A percentile compares a stretch with the other conserved stretches of the same genome.
Evolutionary conservation across 2,113 vertebrate species (phyloP).

Genomic region (Pomatostomus ruficeps): DNA sequence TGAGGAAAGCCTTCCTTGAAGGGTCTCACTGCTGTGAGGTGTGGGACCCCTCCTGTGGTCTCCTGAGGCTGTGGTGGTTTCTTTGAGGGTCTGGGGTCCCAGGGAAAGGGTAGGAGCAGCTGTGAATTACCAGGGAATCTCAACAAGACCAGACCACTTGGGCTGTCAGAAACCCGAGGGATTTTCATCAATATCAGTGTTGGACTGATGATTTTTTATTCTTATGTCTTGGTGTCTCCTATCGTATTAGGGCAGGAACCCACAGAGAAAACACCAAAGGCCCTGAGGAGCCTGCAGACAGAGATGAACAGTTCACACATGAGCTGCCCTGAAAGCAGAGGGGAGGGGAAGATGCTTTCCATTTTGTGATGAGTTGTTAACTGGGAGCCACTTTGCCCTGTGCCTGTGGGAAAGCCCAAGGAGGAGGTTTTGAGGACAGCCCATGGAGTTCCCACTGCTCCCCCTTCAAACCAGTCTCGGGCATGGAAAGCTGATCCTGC

Average conservation of each 20-base stretch:
- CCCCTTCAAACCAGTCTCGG: not conserved
- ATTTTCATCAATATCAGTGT: not conserved
- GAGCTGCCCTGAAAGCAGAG: not conserved
- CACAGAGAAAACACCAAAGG: not conserved
- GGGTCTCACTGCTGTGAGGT: not conserved
- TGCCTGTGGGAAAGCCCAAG: conserved; percentile 24
- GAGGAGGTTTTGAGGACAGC: not conserved
- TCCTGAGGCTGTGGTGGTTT: not conserved
- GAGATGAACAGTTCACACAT: not conserved
- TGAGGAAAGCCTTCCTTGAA: not conserved
- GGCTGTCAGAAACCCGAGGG: fast-evolving
- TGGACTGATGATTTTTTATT: not conserved
- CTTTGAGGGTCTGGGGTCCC: not conserved
- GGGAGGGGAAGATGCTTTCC: not conserved
- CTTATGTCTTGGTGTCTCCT: not conserved
- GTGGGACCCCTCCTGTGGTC: not conserved
- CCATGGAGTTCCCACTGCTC: not conserved
- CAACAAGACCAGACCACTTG: not conserved
- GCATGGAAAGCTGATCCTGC: conserved; percentile 14
- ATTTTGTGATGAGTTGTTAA: conserved; percentile 22
- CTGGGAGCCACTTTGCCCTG: not conserved
- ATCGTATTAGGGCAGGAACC: not conserved
- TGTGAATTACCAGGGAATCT: not conserved
- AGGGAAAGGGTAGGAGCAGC: not conserved
- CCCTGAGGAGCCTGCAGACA: not conserved